These are phyloP conservation scores for Drosophila sp. DNA, from an alignment of 1,140 invertebrate genomes.

Conservation along the genomic window DNA sequence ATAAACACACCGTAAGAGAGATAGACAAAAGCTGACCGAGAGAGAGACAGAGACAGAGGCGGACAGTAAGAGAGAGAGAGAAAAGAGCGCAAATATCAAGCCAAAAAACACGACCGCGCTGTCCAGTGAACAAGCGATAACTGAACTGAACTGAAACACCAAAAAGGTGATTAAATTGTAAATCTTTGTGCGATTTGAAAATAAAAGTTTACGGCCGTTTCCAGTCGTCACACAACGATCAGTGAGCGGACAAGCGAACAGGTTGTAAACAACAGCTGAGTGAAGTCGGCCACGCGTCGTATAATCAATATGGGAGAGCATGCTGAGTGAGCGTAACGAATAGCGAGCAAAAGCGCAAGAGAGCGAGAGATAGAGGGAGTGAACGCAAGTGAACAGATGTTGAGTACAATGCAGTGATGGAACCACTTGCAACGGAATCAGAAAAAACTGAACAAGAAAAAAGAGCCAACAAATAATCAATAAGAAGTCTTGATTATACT, in stretches of 20 bases:
- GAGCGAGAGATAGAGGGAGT: constrained; percentile 10
- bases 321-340: not conserved
- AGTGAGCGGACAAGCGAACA: constrained; percentile 41
- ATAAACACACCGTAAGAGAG: constrained; percentile 48
- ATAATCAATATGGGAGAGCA: constrained; percentile 38
- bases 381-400: constrained; percentile 53
- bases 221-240: constrained; percentile 7
- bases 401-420: constrained; percentile 28
- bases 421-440: too few species aligned
- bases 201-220: constrained; percentile 62
- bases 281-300: constrained; percentile 58
- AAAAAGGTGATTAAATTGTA: constrained; percentile 74
- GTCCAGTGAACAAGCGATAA: constrained; percentile 70
- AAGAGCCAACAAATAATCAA: too few species aligned
- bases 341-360: not conserved
- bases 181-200: constrained; percentile 70
- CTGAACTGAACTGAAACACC: constrained; percentile 65
- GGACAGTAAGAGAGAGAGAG: constrained; percentile 9
- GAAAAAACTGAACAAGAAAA: too few species aligned
- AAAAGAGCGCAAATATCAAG: constrained; percentile 28
- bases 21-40: constrained; percentile 22
- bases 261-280: constrained; percentile 75
- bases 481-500: too few species aligned
- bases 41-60: constrained; percentile 5
- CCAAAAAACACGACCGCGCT: constrained; percentile 63